A percentile compares a stretch with the other conserved stretches of the same genome.
These are phyloP conservation scores for Oligia fasciuncula DNA, from an alignment of 2,888 invertebrate genomes.

Conservation along the genomic window DNA sequence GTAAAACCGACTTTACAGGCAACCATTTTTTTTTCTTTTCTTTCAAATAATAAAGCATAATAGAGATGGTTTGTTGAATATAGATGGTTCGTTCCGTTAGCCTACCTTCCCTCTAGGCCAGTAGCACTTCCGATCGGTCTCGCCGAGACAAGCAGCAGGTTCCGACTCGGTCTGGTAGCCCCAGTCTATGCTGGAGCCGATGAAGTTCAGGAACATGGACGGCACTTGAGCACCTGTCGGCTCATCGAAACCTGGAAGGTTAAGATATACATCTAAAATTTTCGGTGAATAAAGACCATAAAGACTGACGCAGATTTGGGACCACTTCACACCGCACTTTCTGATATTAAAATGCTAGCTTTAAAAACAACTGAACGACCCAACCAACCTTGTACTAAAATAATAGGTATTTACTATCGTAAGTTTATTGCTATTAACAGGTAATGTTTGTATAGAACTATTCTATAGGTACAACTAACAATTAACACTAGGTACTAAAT, in stretches of 20 bases:
- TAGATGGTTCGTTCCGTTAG: too few species aligned
- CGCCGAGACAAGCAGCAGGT: slow-evolving; percentile 93
- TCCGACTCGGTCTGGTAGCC: slow-evolving; percentile 96
- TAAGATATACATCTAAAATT: background rate
- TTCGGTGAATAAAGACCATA: background rate
- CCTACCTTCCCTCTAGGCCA: slow-evolving; percentile 96
- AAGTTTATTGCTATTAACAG: background rate
- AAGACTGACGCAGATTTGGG: background rate
- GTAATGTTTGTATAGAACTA: background rate
- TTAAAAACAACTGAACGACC: background rate
- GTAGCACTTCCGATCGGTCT: slow-evolving; percentile 92
- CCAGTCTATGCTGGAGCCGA: slow-evolving; percentile 97
- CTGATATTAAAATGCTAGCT: background rate
- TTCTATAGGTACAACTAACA: background rate
- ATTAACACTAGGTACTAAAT: background rate
- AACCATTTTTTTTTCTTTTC: too few species aligned
- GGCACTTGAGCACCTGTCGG: slow-evolving; percentile 97
- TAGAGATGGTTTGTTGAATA: too few species aligned
- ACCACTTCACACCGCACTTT: background rate
- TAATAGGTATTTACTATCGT: background rate
- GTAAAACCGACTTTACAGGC: too few species aligned
- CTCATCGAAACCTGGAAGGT: slow-evolving; percentile 93
- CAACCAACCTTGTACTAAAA: background rate
- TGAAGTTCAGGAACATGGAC: slow-evolving; percentile 96
- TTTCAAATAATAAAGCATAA: background rate